Conservation (phyloP, 2,888 invertebrate genomes). For the Hyles lineata region DNA sequence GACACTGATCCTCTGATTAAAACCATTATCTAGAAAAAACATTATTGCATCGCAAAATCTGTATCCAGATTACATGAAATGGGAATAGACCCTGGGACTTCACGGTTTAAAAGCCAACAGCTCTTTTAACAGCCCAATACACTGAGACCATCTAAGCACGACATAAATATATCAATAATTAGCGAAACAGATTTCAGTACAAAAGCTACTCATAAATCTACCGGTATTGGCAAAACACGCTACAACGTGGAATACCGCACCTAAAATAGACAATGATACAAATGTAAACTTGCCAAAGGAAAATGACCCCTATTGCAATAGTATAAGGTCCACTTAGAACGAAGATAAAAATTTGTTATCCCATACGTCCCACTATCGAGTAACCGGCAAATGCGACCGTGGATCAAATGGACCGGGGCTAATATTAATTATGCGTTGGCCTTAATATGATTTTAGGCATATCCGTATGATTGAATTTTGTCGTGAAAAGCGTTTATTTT, state of each 20-base stretch:
- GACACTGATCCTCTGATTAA: too few relatives aligned
- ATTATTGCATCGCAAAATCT: too few relatives aligned
- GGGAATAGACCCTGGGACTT: too few relatives aligned
- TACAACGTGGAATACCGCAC: conserved; percentile 19
- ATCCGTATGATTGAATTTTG: conserved; percentile 6
- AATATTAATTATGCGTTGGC: conserved; percentile 12
- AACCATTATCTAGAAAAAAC: too few relatives aligned
- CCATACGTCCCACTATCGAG: conserved; percentile 26
- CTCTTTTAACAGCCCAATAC: too few relatives aligned
- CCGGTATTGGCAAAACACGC: conserved; percentile 32
- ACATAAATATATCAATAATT: conserved; percentile 30
- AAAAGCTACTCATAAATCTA: conserved; percentile 31
- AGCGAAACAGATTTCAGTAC: conserved; percentile 31
- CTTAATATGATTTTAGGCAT: conserved; percentile 12
- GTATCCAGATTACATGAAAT: too few relatives aligned
- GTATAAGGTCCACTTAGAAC: background rate
- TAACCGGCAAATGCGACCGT: conserved; percentile 28
- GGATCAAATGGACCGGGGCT: conserved; percentile 31
- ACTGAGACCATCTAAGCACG: background rate
- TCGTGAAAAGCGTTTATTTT: background rate
- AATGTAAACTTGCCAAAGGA: background rate
- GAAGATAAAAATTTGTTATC: conserved; percentile 17
- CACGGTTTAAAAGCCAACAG: too few relatives aligned
- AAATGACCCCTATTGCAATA: conserved; percentile 7
- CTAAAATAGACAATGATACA: conserved; percentile 17